phyloP scores from a whole-genome alignment of 2,888 invertebrate species.

The Pandemis cinnamomeana region DNA sequence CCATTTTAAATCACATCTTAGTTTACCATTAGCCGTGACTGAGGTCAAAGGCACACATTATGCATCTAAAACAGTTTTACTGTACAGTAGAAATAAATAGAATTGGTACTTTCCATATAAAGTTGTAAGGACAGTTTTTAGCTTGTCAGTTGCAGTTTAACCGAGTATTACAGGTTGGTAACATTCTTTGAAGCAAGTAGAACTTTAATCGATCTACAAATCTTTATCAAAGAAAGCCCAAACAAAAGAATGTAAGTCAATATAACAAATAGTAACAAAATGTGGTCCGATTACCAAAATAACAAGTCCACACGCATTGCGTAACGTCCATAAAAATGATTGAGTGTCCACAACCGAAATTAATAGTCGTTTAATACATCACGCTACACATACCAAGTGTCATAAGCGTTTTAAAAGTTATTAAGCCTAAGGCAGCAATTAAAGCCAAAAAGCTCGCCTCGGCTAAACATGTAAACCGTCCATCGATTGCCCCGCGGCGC shows the following conservation, averaged over 20 bases:
- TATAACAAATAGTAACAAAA: conserved; percentile 21
- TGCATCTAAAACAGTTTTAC: no score
- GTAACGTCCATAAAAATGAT: conserved; percentile 37
- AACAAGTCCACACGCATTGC: conserved; percentile 14
- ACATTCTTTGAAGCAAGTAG: not conserved
- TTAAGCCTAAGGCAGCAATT: conserved; percentile 69
- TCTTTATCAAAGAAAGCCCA: not conserved
- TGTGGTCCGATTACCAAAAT: conserved; percentile 20
- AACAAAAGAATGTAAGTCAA: conserved; percentile 16
- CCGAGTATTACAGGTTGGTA: no score
- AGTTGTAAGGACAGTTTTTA: no score
- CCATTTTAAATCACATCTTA: no score
- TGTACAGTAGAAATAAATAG: no score
- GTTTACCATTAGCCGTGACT: no score
- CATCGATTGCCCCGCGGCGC: conserved; percentile 49
- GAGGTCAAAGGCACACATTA: no score
- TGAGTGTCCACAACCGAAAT: conserved; percentile 45
- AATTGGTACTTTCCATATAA: no score
- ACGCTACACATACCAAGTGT: conserved; percentile 55
- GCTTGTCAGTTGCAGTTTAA: no score
- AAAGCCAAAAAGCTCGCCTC: conserved; percentile 64
- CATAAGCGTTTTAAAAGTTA: conserved; percentile 52
- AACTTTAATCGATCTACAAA: not conserved
- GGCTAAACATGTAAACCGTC: conserved; percentile 54
- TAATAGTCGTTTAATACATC: conserved; percentile 63